Percentiles rank a stretch among this genome's conserved stretches.
These are phyloP conservation scores for Mobula birostris DNA, from an alignment of 2,113 vertebrate species.

Conservation along the genomic window DNA sequence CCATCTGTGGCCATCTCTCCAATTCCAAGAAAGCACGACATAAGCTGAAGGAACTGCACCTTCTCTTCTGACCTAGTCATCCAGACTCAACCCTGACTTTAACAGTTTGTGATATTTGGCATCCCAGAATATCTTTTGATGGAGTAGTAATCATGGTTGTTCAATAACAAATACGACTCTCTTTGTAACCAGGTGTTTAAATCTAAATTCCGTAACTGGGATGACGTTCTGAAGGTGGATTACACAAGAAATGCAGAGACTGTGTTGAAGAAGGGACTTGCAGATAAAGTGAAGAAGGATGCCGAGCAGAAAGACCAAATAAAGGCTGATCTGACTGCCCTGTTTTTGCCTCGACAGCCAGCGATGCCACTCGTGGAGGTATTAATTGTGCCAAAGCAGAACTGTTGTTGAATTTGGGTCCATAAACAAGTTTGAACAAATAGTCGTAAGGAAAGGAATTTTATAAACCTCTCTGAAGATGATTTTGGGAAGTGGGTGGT, in stretches of 20 bases:
- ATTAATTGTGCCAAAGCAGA: not conserved
- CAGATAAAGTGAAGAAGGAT: slow-evolving; percentile 86
- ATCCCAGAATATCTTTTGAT: too few relatives aligned
- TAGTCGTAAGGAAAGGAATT: slow-evolving; percentile 83
- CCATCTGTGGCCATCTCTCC: too few relatives aligned
- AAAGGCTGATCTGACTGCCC: slow-evolving; percentile 90
- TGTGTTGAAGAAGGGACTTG: slow-evolving; percentile 66
- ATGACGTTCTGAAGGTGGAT: slow-evolving; percentile 87
- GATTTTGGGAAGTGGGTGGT: slow-evolving; percentile 78
- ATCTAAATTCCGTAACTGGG: slow-evolving; percentile 97
- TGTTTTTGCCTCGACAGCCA: slow-evolving; percentile 87
- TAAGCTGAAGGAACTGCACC: too few relatives aligned
- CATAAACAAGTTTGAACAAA: too few relatives aligned
- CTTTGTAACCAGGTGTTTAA: slow-evolving; percentile 75
- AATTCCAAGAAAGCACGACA: too few relatives aligned
- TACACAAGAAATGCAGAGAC: slow-evolving; percentile 88
- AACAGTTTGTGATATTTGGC: too few relatives aligned
- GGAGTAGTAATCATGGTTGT: not conserved
- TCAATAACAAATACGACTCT: not conserved
- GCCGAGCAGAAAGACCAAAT: slow-evolving; percentile 85
- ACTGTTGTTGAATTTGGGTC: not conserved
- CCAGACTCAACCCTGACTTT: too few relatives aligned
- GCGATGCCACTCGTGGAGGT: slow-evolving; percentile 85
- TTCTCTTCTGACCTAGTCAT: too few relatives aligned
- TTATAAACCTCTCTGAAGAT: slow-evolving; percentile 85